Conservation (phyloP, 2,797 vertebrate species). For the Pogonophryne albipinna region DNA sequence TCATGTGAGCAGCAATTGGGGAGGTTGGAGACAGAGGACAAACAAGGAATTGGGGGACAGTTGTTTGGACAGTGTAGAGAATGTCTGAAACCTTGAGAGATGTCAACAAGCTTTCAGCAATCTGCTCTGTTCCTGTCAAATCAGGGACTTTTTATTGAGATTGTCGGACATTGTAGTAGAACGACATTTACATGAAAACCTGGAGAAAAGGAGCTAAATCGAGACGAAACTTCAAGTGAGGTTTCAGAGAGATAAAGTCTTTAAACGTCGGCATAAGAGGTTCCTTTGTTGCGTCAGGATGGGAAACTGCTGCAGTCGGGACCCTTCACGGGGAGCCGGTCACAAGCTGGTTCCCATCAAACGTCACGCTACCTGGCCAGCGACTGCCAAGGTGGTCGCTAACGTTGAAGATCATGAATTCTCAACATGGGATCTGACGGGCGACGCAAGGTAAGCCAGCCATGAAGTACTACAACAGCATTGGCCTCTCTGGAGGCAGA, state of each 20-base stretch:
- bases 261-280: too few species aligned
- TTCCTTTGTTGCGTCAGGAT: constrained; percentile 46
- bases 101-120: background rate
- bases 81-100: background rate
- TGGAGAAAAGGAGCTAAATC: background rate
- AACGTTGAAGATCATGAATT: constrained; percentile 49
- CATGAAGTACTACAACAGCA: background rate
- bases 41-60: background rate
- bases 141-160: background rate
- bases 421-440: constrained; percentile 65
- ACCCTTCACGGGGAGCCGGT: constrained; percentile 36
- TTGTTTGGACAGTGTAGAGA: constrained; percentile 2
- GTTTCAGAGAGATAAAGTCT: background rate
- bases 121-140: background rate
- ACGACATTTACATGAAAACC: background rate
- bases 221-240: background rate
- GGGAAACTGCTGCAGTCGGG: constrained; percentile 75
- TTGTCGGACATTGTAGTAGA: too few species aligned
- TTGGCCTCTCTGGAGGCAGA: background rate
- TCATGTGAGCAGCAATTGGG: constrained; percentile 48
- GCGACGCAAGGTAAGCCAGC: constrained; percentile 57
- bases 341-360: constrained; percentile 67
- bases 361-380: constrained; percentile 43
- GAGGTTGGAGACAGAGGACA: constrained; percentile 37
- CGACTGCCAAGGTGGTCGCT: constrained; percentile 31